Percentiles rank a stretch among this genome's conserved stretches.
Conservation (phyloP, 2,113 vertebrate genomes). For the Heterochromis multidens region DNA sequence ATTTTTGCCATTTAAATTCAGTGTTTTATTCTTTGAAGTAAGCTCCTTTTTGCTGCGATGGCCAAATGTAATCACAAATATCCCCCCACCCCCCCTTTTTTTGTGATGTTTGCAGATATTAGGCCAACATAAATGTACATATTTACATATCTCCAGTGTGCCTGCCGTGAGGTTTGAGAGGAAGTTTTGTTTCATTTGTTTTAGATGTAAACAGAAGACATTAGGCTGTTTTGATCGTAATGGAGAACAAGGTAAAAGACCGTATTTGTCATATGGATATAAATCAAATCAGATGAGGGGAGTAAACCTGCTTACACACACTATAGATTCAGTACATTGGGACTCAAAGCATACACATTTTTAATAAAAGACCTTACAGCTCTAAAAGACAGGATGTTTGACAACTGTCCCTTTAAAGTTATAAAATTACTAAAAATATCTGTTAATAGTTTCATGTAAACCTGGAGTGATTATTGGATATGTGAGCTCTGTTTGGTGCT, state of each 20-base stretch:
- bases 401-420: neutral
- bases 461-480: neutral
- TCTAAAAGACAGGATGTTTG: neutral
- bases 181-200: neutral
- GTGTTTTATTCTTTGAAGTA: rapidly evolving
- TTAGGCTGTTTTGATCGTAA: neutral
- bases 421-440: neutral
- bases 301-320: rapidly evolving
- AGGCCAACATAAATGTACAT: neutral
- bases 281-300: rapidly evolving
- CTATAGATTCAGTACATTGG: neutral
- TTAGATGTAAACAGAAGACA: neutral
- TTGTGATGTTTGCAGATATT: neutral
- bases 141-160: neutral
- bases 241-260: neutral
- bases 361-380: neutral
- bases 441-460: rapidly evolving
- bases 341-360: neutral
- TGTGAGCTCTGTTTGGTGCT: neutral
- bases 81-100: too few relatives aligned
- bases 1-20: neutral
- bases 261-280: rapidly evolving
- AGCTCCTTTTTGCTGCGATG: neutral
- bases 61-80: neutral
- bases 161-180: neutral